Evolutionary conservation across 1,140 invertebrate genomes (phyloP).

Genomic region (Leptopilina clavipes): DNA sequence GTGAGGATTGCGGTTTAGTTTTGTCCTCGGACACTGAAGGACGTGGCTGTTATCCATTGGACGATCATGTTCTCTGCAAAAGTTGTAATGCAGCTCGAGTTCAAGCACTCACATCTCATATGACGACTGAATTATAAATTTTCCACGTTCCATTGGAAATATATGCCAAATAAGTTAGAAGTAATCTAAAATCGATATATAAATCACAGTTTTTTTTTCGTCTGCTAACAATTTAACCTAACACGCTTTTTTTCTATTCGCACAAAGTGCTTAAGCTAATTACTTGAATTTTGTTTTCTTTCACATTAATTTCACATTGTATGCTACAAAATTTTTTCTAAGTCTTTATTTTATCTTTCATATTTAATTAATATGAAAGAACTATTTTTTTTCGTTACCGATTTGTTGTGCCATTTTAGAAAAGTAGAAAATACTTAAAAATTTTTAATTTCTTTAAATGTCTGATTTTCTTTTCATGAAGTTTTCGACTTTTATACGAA

Average conservation of each 20-base stretch:
- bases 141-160: background rate
- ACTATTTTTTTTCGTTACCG: background rate
- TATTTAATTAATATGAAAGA: background rate
- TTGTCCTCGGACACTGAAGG: conserved; percentile 96
- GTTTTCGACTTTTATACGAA: background rate
- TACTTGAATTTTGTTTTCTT: no score
- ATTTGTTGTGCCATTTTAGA: conserved; percentile 22
- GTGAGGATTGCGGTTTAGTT: conserved; percentile 96
- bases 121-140: conserved; percentile 85
- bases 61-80: conserved; percentile 97
- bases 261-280: background rate
- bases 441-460: background rate
- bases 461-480: background rate
- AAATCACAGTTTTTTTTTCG: background rate
- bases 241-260: background rate
- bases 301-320: no score
- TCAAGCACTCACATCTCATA: conserved; percentile 86
- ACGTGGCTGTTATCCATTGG: conserved; percentile 96
- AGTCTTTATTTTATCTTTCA: no score
- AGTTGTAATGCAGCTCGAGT: conserved; percentile 96
- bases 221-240: background rate
- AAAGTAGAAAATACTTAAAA: background rate
- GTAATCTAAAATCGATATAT: background rate
- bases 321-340: no score
- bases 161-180: conserved; percentile 17